These are phyloP conservation scores for Pagrus major DNA, from an alignment of 2,113 vertebrate genomes.

Conservation along the genomic window DNA sequence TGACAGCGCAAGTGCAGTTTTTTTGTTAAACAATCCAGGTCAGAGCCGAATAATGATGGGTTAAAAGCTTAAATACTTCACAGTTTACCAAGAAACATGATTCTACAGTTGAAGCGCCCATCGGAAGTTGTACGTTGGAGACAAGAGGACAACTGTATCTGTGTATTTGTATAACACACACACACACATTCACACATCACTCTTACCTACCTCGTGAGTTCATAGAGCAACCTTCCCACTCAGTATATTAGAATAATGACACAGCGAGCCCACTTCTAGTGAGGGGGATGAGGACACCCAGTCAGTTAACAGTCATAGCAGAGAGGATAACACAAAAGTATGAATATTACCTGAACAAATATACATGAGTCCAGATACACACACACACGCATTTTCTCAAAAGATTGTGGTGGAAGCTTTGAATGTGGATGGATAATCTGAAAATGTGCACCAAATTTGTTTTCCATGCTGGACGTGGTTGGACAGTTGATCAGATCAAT, in stretches of 20 bases:
- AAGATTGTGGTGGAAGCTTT: background rate
- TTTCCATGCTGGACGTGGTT: no score
- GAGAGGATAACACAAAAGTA: constrained; percentile 34
- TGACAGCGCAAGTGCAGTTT: background rate
- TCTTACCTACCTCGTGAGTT: constrained; percentile 46
- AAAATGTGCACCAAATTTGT: background rate
- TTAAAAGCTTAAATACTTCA: background rate
- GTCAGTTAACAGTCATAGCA: constrained; percentile 44
- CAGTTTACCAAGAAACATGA: background rate
- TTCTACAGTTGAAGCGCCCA: background rate
- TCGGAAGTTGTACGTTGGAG: background rate
- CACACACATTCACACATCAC: constrained; percentile 18
- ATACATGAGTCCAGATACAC: background rate
- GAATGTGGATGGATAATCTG: background rate
- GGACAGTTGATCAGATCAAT: background rate
- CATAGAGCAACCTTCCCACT: constrained; percentile 62
- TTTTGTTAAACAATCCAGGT: background rate
- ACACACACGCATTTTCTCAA: background rate
- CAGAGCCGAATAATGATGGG: background rate
- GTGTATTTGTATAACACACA: background rate
- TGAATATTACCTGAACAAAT: constrained; percentile 14
- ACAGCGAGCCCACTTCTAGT: constrained; percentile 56
- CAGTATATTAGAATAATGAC: constrained; percentile 58
- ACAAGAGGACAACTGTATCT: background rate
- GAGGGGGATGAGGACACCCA: constrained; percentile 62